phyloP scores from a whole-genome alignment of 37 sponge, comb jelly and placozoan genomes.

The Ephydatia muelleri region DNA sequence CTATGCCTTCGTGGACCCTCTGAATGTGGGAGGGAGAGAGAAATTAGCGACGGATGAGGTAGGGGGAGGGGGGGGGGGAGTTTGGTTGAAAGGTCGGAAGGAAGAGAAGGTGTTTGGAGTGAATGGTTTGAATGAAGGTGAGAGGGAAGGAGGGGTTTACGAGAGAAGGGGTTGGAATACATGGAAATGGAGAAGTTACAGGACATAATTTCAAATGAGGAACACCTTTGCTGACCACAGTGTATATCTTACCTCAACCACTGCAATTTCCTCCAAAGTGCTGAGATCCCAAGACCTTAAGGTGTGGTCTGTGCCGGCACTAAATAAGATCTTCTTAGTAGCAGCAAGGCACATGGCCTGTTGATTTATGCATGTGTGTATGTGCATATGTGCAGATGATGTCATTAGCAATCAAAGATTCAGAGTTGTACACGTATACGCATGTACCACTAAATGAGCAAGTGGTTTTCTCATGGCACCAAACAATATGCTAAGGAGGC shows the following conservation, averaged over 20 bases:
- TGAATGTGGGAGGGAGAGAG: background rate
- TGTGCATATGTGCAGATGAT: background rate
- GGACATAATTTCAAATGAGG: background rate
- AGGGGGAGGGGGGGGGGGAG: background rate
- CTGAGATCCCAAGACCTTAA: conserved; percentile 81
- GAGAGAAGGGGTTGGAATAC: too few species aligned
- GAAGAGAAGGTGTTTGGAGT: background rate
- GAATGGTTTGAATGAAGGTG: background rate
- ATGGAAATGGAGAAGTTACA: too few species aligned
- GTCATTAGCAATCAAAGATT: too few species aligned
- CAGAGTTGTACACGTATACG: too few species aligned
- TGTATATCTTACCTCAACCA: conserved; percentile 26
- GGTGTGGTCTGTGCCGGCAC: conserved; percentile 75
- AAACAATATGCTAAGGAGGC: too few species aligned
- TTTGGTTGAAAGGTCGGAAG: background rate
- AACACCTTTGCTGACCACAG: background rate
- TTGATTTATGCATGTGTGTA: background rate
- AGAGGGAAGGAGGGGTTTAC: background rate
- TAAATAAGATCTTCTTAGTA: conserved; percentile 67
- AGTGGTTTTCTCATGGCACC: too few species aligned
- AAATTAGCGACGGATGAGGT: background rate
- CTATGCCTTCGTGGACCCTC: conserved; percentile 74
- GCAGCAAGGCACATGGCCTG: conserved; percentile 78
- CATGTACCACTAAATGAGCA: too few species aligned
- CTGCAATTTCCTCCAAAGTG: conserved; percentile 66